Base-by-base conservation (phyloP, 2,113 vertebrate species). In the Xiphophorus maculatus region DNA sequence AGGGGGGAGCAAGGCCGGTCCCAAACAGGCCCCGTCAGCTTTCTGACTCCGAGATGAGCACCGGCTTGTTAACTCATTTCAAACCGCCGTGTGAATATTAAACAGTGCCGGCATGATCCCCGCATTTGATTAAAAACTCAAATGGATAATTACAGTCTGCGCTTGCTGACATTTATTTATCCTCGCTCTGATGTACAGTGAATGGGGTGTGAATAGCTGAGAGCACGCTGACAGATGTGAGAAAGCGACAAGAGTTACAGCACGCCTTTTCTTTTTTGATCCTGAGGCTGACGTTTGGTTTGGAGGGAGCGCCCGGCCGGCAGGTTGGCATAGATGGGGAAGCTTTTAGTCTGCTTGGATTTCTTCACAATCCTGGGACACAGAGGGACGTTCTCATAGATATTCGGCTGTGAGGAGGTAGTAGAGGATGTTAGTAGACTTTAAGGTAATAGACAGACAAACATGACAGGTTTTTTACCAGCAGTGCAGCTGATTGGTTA, bases 241-340 rank as follows among this genome's bases (percentile, higher is more conserved):
- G 29, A 51, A 30, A 29, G 51, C 14, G 6, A 29, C 60, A 7
- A 30, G 65, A 12, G 54, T 48, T 32, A 63, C 71, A 48, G 71
- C 37, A 14, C 6, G 71, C 27, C 8, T 42, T 37, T 30, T 32
- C 37, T 63, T 63, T 58, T 58, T 54, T 69, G 48, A 19, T 76
- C 1, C 30, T 3, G 29, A 33, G 1, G 62, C 27, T 29, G 67
- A 32, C 61, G 64, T 44, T 73, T 77, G 66, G 81, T 79, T 73
- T 83, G 89, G 48, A 78, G 77, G 0, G 85, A 58, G 19, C 37
- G 81, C 1, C 69, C 58, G 1, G 81, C 75, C 15, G 62, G 87
- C 4, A 94, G 54, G 92, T 95, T 95, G 81, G 74, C 87, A 22
- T 95, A 95, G 60, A 95, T 69, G 0, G 93, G 90, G 40, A 63